phyloP scores from a whole-genome alignment of 2,888 invertebrate genomes.

The Lasioglossum lativentre region DNA sequence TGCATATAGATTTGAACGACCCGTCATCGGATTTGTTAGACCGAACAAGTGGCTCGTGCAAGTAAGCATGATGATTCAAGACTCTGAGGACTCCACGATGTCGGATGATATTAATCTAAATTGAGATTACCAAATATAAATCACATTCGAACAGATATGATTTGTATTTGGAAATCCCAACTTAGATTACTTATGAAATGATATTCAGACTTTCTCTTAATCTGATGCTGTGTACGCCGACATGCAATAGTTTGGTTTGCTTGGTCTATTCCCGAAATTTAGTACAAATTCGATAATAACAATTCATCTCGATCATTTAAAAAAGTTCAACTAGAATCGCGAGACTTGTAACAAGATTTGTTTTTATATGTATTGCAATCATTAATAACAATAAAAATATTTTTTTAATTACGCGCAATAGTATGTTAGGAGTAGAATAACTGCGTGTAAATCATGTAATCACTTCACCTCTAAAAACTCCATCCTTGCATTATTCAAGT shows the following conservation, averaged over 20 bases:
- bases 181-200: constrained; percentile 27
- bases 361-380: constrained; percentile 18
- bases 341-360: constrained; percentile 38
- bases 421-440: constrained; percentile 43
- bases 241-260: constrained; percentile 46
- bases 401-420: constrained; percentile 53
- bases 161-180: constrained; percentile 33
- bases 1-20: constrained; percentile 19
- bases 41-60: constrained; percentile 58
- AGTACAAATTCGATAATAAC: background rate
- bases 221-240: constrained; percentile 23
- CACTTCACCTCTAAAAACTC: constrained; percentile 82
- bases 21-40: constrained; percentile 25
- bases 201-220: constrained; percentile 19
- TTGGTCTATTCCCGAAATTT: constrained; percentile 25
- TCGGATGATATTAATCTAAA: constrained; percentile 20
- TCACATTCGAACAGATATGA: constrained; percentile 5
- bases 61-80: constrained; percentile 63
- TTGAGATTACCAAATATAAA: constrained; percentile 30
- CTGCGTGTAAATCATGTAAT: constrained; percentile 48
- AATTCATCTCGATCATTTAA: constrained; percentile 16
- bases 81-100: constrained; percentile 40
- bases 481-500: constrained; percentile 79
- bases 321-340: constrained; percentile 32
- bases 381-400: constrained; percentile 36